phyloP scores from a whole-genome alignment of 1,140 invertebrate genomes.

The Aleiodes sp. region DNA sequence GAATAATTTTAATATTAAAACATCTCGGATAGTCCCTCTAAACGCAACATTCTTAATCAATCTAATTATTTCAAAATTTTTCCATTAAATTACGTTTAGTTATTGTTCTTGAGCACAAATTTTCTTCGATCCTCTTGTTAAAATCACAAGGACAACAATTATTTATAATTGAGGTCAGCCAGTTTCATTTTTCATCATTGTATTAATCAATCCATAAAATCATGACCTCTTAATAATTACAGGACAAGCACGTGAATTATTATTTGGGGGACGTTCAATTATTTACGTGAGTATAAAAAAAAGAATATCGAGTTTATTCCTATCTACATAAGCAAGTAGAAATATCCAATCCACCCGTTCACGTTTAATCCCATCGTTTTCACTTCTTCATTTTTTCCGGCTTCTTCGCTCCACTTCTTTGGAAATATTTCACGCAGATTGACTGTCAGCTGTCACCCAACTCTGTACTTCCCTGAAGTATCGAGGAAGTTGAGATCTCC shows the following conservation, averaged over 20 bases:
- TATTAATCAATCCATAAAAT: too few species aligned
- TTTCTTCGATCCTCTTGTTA: slow-evolving; percentile 35
- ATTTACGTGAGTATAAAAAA: slow-evolving; percentile 50
- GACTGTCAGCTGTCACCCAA: not conserved
- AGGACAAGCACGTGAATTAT: slow-evolving; percentile 38
- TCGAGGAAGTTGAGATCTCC: slow-evolving; percentile 21
- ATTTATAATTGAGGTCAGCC: not conserved
- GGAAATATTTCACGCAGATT: slow-evolving; percentile 19
- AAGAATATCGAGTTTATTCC: slow-evolving; percentile 44
- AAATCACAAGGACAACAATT: slow-evolving; percentile 22
- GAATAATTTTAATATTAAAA: slow-evolving; percentile 51
- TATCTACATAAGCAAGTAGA: slow-evolving; percentile 51
- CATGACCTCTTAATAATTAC: slow-evolving; percentile 35
- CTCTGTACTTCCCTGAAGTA: slow-evolving; percentile 17
- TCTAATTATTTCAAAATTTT: slow-evolving; percentile 31
- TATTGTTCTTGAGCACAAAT: slow-evolving; percentile 60
- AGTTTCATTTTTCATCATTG: not conserved
- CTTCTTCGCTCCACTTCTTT: slow-evolving; percentile 22
- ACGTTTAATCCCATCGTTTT: not conserved
- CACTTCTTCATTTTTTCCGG: not conserved
- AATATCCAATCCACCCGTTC: slow-evolving; percentile 42
- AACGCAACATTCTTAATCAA: slow-evolving; percentile 42
- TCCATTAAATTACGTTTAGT: slow-evolving; percentile 49
- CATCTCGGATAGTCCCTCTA: slow-evolving; percentile 46
- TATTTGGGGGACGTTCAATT: slow-evolving; percentile 29